phyloP scores from a whole-genome alignment of 1,140 invertebrate genomes.

The Neuroterus valhalla region DNA sequence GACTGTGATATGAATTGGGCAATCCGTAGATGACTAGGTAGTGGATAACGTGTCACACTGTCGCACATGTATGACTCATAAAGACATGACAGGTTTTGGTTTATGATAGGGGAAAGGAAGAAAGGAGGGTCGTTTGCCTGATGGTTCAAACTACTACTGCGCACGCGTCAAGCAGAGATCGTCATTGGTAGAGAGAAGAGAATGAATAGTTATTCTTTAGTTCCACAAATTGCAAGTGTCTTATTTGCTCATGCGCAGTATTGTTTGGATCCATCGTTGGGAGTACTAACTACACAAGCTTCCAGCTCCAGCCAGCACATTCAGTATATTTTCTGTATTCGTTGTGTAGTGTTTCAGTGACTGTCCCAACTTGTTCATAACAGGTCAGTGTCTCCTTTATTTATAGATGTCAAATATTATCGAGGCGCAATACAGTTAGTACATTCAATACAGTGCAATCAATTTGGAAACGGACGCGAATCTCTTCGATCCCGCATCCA shows the following conservation, averaged over 20 bases:
- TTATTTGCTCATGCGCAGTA: too few relatives aligned
- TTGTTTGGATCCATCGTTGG: too few relatives aligned
- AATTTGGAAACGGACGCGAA: too few relatives aligned
- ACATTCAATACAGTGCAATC: too few relatives aligned
- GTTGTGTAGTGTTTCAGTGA: slow-evolving; percentile 43
- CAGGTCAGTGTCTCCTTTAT: slow-evolving; percentile 55
- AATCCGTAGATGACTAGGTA: background rate
- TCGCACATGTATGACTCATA: background rate
- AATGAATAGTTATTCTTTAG: background rate
- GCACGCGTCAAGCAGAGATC: too few relatives aligned
- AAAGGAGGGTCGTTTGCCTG: too few relatives aligned
- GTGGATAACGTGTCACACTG: background rate
- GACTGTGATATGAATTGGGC: background rate
- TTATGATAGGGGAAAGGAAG: background rate
- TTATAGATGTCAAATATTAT: background rate
- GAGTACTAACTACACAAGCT: background rate
- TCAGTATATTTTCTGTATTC: slow-evolving; percentile 56
- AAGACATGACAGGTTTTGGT: background rate
- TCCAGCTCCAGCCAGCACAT: background rate
- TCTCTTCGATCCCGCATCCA: too few relatives aligned
- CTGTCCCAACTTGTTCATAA: slow-evolving; percentile 41
- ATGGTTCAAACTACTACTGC: too few relatives aligned
- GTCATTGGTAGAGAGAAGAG: background rate
- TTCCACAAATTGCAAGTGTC: slow-evolving; percentile 16
- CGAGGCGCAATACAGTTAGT: background rate